Base-by-base conservation (phyloP, 2,797 vertebrate species). In the Crenichthys baileyi region DNA sequence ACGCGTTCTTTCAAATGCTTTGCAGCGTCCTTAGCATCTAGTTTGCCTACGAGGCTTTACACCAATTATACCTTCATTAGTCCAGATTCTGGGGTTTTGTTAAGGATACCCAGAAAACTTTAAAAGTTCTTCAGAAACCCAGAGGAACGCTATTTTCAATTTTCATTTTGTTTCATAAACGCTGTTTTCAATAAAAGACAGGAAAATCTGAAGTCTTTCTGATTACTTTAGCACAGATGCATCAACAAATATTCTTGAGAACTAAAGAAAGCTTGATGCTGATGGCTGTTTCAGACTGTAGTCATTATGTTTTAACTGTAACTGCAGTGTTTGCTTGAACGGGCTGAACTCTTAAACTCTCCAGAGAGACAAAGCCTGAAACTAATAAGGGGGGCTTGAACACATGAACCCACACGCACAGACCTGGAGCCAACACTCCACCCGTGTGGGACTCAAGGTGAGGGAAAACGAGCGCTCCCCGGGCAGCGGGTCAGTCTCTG, bases 381-480 rank as follows among this genome's bases (percentile, higher is more conserved):
- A 53, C 75, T 85, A 82, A 79, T 68, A 67, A 82, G 77, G 48
- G 46, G 70, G 63, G 18, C 70, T 56, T 29, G 4, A 73, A 82
- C 41, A 70, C 73, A 29, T 13, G n/a, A 39, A 46, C 51, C 16
- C 61, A 36, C 61, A 55, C 63, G 74, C 56, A 70, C 76, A 72
- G 2, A 56, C 63, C 71, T 48, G 56, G 67, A 58, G 15, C 61
- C 46, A 61, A 18, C 46, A 71, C 44, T 63, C 84, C 81, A 22
- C 70, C 78, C 72, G 7, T 60, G 26, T 44, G 78, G 75, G 80
- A 83, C 20, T 56, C 9, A 5, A 26, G 24, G 44, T 53, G 18
- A 48, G 31, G 8, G 72, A 72, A 80, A 85, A 8, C 11, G 1
- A 80, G 72, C 53, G 44, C 60, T 36, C 73, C 77, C 65, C 20